Evolutionary conservation across 2,888 invertebrate genomes (phyloP), one percentile per base, ranked within the genome.

Genomic region (Synanthedon tipuliformis): DNA sequence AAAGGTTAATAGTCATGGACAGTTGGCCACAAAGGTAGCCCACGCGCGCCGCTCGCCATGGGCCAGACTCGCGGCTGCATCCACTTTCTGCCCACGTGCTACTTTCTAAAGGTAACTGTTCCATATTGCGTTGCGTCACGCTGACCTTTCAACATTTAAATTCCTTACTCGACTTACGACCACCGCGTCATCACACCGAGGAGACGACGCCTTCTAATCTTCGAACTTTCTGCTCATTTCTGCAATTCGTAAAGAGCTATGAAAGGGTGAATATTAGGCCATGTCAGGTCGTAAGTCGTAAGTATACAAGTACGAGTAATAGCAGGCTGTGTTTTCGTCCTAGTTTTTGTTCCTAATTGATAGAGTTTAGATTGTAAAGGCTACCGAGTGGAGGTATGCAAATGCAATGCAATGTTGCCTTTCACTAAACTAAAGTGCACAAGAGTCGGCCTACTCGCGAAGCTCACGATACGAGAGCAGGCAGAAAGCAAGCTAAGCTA

Each of bases 401-500:
- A 53, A 53, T 65, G 53, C 59, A 54, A 55, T 62, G 69, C 68
- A 71, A 75, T 76, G 7, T 74, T 69, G 71, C 77, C 78, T 81
- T 81, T 81, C 77, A 81, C 81, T 71, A 79, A 73, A 75, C 59
- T 71, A 78, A 73, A 75, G 59, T 45, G 45, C 45, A 75, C 66
- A 68, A 69, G 61, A 68, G 59, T 59, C 59, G 61, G 71, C 74
- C 73, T 73, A 71, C 78, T 45, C 78, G 65, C 73, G 73, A 66
- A 73, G 73, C 74, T 45, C 78, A 65, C 73, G 73, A 66, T 74
- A 73, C 74, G 75, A 73, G 65, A 64, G 63, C 73, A 74, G 72
- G 63, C 73, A 74, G 72, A 75, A 78, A 75, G 69, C 77, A 75
- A 79, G 75, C 80, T 79, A 69, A 78, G 75, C 80, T 79, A 69